Evolutionary conservation across 2,113 vertebrate species (phyloP).

Genomic region (Dissostichus mawsoni): DNA sequence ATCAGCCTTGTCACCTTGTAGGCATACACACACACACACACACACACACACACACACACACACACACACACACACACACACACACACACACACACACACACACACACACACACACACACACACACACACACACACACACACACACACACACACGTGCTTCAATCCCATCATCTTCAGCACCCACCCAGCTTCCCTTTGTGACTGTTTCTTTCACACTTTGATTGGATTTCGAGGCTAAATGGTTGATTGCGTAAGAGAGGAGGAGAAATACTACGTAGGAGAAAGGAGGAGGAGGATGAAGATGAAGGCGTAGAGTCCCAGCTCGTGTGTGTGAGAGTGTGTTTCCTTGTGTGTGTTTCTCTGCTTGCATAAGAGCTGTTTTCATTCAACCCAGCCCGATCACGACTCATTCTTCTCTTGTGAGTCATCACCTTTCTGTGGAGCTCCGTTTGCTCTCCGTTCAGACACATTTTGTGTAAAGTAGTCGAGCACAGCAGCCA

Average conservation of each 20-base stretch:
- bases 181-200: slow-evolving; percentile 8
- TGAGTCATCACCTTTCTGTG: slow-evolving; percentile 67
- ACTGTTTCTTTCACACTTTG: slow-evolving; percentile 34
- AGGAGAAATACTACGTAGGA: slow-evolving; percentile 21
- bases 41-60: slow-evolving; percentile 5
- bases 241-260: slow-evolving; percentile 30
- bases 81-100: neutral
- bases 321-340: neutral
- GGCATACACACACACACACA: neutral
- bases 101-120: neutral
- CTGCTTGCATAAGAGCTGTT: slow-evolving; percentile 59
- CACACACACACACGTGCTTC: neutral
- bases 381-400: slow-evolving; percentile 60
- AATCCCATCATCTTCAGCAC: slow-evolving; percentile 27
- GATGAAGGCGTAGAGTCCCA: slow-evolving; percentile 16
- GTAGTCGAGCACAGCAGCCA: slow-evolving; percentile 9
- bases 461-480: slow-evolving; percentile 26
- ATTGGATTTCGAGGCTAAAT: slow-evolving; percentile 32
- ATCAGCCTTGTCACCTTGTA: slow-evolving; percentile 60
- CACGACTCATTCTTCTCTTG: slow-evolving; percentile 67
- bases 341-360: slow-evolving; percentile 18
- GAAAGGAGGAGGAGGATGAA: neutral
- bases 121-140: slow-evolving; percentile 14
- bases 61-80: neutral
- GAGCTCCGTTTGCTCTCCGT: slow-evolving; percentile 32